Conservation (phyloP, 64 coral and sea anemone species). For the Pocillopora damicornis region DNA sequence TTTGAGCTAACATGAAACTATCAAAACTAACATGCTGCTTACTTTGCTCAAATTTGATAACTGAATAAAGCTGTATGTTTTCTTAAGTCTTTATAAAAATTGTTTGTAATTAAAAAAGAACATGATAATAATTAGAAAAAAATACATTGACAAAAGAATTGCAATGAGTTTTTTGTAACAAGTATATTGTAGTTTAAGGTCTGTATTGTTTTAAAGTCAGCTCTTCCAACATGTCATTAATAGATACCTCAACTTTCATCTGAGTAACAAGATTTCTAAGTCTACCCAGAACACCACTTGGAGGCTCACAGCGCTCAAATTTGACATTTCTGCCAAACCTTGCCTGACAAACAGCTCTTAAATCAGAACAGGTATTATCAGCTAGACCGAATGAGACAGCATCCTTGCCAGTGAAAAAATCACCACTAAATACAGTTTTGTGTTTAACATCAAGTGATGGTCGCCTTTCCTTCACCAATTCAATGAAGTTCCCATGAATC, state of each 20-base stretch:
- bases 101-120: no score
- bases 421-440: conserved; percentile 81
- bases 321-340: conserved; percentile 86
- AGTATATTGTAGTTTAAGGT: not conserved
- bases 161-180: no score
- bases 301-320: conserved; percentile 76
- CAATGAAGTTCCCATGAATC: conserved; percentile 78
- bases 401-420: conserved; percentile 63
- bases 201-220: conserved; percentile 27
- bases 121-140: no score
- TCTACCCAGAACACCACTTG: conserved; percentile 39
- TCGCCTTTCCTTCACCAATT: conserved; percentile 74
- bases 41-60: no score
- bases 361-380: conserved; percentile 69
- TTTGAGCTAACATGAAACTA: no score
- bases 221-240: conserved; percentile 39
- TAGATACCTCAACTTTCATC: conserved; percentile 16
- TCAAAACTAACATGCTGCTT: no score
- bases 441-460: conserved; percentile 66
- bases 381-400: conserved; percentile 73
- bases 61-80: no score
- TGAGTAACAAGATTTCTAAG: conserved; percentile 11
- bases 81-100: no score
- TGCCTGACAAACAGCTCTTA: conserved; percentile 48
- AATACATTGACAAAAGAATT: no score